A percentile compares a stretch with the other conserved stretches of the same genome.
Conservation (phyloP, 2,113 vertebrate species). For the Speoplatyrhinus poulsoni region DNA sequence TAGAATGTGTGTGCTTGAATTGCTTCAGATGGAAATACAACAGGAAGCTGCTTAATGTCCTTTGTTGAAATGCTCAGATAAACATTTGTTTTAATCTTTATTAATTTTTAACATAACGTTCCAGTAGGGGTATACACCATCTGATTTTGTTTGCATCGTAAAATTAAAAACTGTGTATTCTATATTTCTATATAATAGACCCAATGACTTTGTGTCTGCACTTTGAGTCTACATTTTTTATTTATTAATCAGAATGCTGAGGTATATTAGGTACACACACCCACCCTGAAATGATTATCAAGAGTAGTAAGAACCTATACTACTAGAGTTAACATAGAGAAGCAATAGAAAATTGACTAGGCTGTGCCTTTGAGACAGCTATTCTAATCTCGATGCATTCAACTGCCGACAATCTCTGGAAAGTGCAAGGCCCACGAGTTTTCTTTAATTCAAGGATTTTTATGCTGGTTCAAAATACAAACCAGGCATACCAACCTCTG, state of each 20-base stretch:
- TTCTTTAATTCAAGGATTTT: conserved; percentile 81
- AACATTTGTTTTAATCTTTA: conserved; percentile 76
- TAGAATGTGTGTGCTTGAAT: conserved; percentile 18
- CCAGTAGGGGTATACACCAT: conserved; percentile 60
- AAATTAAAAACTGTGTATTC: conserved; percentile 31
- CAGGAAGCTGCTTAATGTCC: conserved; percentile 43
- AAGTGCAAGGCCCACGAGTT: conserved; percentile 76
- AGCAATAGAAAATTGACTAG: conserved; percentile 46
- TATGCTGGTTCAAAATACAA: conserved; percentile 76
- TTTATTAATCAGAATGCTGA: too few relatives aligned
- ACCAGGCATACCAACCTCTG: conserved; percentile 67
- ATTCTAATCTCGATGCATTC: conserved; percentile 64
- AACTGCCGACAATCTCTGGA: conserved; percentile 72
- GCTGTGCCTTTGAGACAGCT: conserved; percentile 58
- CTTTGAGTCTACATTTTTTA: too few relatives aligned
- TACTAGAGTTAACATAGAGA: conserved; percentile 31
- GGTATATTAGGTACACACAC: too few relatives aligned
- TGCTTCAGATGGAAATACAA: conserved; percentile 43
- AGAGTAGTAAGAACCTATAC: conserved; percentile 23
- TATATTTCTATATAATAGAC: conserved; percentile 8
- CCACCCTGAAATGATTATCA: not conserved
- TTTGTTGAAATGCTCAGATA: conserved; percentile 60
- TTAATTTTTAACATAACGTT: conserved; percentile 61
- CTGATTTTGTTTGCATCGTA: conserved; percentile 60
- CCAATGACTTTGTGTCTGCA: conserved; percentile 3